phyloP scores from a whole-genome alignment of 2,888 invertebrate genomes.

The Parthenolecanium corni region DNA sequence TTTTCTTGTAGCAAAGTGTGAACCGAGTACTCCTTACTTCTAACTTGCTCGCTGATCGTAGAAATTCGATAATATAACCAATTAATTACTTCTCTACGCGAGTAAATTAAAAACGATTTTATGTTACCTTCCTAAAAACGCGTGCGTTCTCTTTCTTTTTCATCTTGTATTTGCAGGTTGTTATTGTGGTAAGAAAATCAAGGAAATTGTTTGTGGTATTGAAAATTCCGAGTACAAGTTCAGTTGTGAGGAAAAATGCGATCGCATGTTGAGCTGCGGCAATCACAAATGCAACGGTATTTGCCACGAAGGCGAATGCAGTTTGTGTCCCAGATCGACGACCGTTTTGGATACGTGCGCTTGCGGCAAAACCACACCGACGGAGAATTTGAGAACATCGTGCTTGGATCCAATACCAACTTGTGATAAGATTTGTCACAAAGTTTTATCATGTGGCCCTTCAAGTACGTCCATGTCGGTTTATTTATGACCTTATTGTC shows the following conservation, averaged over 20 bases:
- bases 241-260: slow-evolving; percentile 51
- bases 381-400: slow-evolving; percentile 45
- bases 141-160: too few species aligned
- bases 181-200: slow-evolving; percentile 53
- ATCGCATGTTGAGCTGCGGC: slow-evolving; percentile 49
- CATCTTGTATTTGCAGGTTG: slow-evolving; percentile 45
- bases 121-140: too few species aligned
- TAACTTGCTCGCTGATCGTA: too few species aligned
- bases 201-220: slow-evolving; percentile 52
- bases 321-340: slow-evolving; percentile 51
- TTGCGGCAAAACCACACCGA: slow-evolving; percentile 56
- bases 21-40: too few species aligned
- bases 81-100: too few species aligned
- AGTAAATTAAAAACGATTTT: too few species aligned
- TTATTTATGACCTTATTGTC: too few species aligned
- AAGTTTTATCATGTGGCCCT: slow-evolving; percentile 40
- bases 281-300: slow-evolving; percentile 56
- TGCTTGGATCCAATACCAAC: slow-evolving; percentile 74
- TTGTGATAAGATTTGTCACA: slow-evolving; percentile 53
- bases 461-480: slow-evolving; percentile 36
- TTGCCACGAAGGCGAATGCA: slow-evolving; percentile 54
- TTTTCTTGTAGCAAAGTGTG: background rate
- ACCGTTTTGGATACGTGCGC: slow-evolving; percentile 55
- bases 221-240: slow-evolving; percentile 39
- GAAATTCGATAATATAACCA: too few species aligned